Conservation (phyloP, 2,113 vertebrate genomes). For the Eira barbara region DNA sequence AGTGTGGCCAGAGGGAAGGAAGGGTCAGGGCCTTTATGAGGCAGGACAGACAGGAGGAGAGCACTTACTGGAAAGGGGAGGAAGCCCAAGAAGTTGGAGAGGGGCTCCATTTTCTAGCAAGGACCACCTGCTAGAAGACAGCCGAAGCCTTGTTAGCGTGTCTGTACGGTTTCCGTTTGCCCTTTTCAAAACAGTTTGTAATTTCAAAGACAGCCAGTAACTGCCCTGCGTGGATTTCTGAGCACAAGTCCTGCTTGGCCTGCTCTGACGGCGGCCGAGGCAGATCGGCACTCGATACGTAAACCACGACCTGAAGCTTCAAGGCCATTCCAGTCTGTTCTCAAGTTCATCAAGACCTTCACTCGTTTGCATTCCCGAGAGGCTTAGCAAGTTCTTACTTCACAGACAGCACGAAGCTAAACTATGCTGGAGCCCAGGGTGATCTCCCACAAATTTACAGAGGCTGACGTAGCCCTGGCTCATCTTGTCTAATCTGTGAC, state of each 20-base stretch:
- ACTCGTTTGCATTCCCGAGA: conserved; percentile 5
- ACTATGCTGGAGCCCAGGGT: background rate
- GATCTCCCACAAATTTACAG: background rate
- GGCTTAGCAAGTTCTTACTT: background rate
- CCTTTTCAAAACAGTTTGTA: background rate
- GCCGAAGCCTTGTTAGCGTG: background rate
- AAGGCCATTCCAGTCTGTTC: background rate
- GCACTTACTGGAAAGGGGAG: background rate
- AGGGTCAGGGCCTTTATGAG: background rate
- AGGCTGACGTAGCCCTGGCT: background rate
- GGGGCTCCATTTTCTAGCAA: rapidly evolving
- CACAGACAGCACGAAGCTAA: conserved; percentile 1
- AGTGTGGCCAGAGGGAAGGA: background rate
- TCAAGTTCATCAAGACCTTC: background rate
- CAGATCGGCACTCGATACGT: background rate
- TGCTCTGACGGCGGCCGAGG: background rate
- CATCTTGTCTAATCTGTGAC: background rate
- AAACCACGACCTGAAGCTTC: conserved; percentile 11
- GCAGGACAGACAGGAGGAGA: background rate
- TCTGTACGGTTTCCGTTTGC: background rate
- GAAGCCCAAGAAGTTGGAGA: background rate
- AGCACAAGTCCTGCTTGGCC: background rate
- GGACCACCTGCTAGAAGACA: background rate
- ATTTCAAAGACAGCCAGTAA: background rate
- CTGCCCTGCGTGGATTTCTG: background rate